phyloP scores from a whole-genome alignment of 2,888 invertebrate genomes.

The Kuschelorhynchus macadamiae region DNA sequence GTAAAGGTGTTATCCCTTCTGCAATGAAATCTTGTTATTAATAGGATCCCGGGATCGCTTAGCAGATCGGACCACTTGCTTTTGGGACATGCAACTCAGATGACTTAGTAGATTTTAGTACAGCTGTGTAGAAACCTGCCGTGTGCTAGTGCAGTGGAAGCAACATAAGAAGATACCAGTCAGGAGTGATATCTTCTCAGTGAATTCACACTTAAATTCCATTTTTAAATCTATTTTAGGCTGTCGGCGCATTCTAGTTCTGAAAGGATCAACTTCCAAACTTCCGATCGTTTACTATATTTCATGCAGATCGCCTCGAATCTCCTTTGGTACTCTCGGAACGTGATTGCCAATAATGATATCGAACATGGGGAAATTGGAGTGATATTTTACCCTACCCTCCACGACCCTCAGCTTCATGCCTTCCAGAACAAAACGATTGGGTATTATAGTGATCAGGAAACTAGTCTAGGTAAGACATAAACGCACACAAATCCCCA shows the following conservation, averaged over 20 bases:
- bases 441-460: slow-evolving; percentile 62
- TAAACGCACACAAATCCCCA: too few relatives aligned
- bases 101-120: too few relatives aligned
- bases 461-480: slow-evolving; percentile 67
- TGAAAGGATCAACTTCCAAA: slow-evolving; percentile 62
- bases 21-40: too few relatives aligned
- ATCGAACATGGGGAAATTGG: slow-evolving; percentile 71
- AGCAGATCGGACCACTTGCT: too few relatives aligned
- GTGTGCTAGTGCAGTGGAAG: too few relatives aligned
- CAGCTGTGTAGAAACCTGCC: too few relatives aligned
- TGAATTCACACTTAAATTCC: too few relatives aligned
- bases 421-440: slow-evolving; percentile 53
- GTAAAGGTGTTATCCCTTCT: too few relatives aligned
- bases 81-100: too few relatives aligned
- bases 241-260: slow-evolving; percentile 62
- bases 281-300: slow-evolving; percentile 67
- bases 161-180: too few relatives aligned
- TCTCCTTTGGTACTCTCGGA: slow-evolving; percentile 79
- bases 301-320: slow-evolving; percentile 79
- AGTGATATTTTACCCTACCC: slow-evolving; percentile 71
- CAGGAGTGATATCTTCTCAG: too few relatives aligned
- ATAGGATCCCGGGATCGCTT: too few relatives aligned
- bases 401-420: slow-evolving; percentile 65
- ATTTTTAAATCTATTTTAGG: slow-evolving; percentile 51
- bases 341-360: slow-evolving; percentile 74